Evolutionary conservation across 2,113 vertebrate species (phyloP).

Genomic region (Seriola rivoliana): DNA sequence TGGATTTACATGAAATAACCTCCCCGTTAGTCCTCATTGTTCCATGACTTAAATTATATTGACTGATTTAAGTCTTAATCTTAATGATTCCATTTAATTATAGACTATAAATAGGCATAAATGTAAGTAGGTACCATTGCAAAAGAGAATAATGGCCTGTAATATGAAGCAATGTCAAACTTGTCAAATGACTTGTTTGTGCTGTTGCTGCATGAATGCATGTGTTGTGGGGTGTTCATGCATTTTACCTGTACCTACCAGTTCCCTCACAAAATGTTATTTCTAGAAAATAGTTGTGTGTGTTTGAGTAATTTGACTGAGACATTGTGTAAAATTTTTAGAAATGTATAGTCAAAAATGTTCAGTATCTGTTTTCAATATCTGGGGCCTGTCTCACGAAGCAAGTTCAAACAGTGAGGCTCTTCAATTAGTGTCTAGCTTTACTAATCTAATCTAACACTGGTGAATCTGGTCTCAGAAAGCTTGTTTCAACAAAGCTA

Average conservation of each 20-base stretch:
- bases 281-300: background rate
- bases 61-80: slow-evolving; percentile 18
- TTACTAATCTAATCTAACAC: background rate
- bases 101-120: slow-evolving; percentile 32
- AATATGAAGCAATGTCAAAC: slow-evolving; percentile 21
- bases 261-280: slow-evolving; percentile 4
- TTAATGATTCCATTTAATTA: slow-evolving; percentile 39
- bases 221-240: slow-evolving; percentile 40
- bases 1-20: slow-evolving; percentile 20
- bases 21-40: slow-evolving; percentile 6
- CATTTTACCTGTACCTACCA: slow-evolving; percentile 26
- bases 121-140: slow-evolving; percentile 15
- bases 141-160: slow-evolving; percentile 30
- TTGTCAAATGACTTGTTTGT: slow-evolving; percentile 28
- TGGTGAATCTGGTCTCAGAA: background rate
- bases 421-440: background rate
- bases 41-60: slow-evolving; percentile 16
- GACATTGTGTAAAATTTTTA: background rate
- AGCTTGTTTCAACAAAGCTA: background rate
- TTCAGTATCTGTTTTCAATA: background rate
- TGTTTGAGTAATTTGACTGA: background rate
- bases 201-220: slow-evolving; percentile 59
- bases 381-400: slow-evolving; percentile 66
- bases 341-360: background rate
- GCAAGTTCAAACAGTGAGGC: background rate